These are phyloP conservation scores for Neoniphon sammara DNA, from an alignment of 2,797 vertebrate species.

Conservation along the genomic window DNA sequence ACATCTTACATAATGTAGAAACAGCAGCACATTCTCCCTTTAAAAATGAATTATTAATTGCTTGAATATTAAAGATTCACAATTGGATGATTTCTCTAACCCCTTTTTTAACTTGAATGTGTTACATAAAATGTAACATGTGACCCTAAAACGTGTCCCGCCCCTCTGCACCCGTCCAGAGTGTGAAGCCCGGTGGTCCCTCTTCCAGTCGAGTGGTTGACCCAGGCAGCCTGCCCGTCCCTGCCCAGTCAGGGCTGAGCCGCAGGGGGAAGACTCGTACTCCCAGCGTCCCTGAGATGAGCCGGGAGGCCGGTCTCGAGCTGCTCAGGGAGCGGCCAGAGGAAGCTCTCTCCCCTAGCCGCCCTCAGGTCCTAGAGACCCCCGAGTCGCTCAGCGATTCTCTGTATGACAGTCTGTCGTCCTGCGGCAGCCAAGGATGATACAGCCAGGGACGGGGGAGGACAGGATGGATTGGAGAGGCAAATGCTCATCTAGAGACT, in stretches of 20 bases:
- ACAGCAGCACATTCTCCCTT: slow-evolving; percentile 52
- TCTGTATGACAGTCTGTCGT: slow-evolving; percentile 95
- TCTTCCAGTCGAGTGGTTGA: slow-evolving; percentile 74
- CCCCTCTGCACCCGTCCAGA: slow-evolving; percentile 51
- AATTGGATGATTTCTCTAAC: slow-evolving; percentile 39
- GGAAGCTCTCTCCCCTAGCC: slow-evolving; percentile 82
- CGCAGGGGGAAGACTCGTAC: slow-evolving; percentile 82
- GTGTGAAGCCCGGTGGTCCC: slow-evolving; percentile 73
- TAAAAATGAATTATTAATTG: slow-evolving; percentile 71
- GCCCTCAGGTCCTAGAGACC: slow-evolving; percentile 89
- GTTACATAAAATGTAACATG: slow-evolving; percentile 46
- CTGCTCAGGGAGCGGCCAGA: slow-evolving; percentile 85
- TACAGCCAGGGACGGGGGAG: background rate
- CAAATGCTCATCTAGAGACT: slow-evolving; percentile 4
- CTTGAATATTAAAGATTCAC: slow-evolving; percentile 67
- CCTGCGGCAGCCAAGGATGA: slow-evolving; percentile 97
- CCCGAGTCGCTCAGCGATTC: slow-evolving; percentile 95
- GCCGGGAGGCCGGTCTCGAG: slow-evolving; percentile 88
- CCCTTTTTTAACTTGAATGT: slow-evolving; percentile 47
- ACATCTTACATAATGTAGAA: slow-evolving; percentile 66
- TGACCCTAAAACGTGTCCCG: slow-evolving; percentile 33
- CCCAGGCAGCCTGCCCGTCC: slow-evolving; percentile 78
- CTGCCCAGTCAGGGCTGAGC: slow-evolving; percentile 77
- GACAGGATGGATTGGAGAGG: background rate
- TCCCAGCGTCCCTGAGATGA: slow-evolving; percentile 89